Conservation (phyloP, 1,140 invertebrate genomes). For the Orchesella cincta region DNA sequence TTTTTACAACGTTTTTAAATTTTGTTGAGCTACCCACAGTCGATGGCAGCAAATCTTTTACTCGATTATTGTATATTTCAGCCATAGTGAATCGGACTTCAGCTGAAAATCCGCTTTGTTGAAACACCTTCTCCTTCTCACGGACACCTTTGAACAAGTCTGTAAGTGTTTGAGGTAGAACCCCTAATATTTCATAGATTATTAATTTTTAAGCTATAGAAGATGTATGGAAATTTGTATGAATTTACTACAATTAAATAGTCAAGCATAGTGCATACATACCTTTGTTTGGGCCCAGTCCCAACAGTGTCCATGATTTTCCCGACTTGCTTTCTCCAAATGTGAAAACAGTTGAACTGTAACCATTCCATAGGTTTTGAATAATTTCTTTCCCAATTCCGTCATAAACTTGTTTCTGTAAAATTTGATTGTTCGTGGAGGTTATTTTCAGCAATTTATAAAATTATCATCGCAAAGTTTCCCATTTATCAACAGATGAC, state of each 20-base stretch:
- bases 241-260: no score
- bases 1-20: constrained; percentile 60
- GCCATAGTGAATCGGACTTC: constrained; percentile 66
- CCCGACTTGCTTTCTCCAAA: constrained; percentile 68
- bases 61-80: constrained; percentile 69
- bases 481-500: constrained; percentile 22
- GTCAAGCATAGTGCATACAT: constrained; percentile 13
- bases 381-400: constrained; percentile 65
- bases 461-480: constrained; percentile 37
- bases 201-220: constrained; percentile 55
- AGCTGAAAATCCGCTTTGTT: constrained; percentile 54
- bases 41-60: constrained; percentile 61
- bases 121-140: constrained; percentile 55
- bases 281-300: constrained; percentile 66
- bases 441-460: neutral
- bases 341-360: constrained; percentile 66
- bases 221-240: constrained; percentile 42
- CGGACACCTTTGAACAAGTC: constrained; percentile 60
- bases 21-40: constrained; percentile 51
- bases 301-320: constrained; percentile 67
- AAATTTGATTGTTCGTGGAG: neutral
- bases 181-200: constrained; percentile 65
- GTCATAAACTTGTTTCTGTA: constrained; percentile 61
- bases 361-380: constrained; percentile 67
- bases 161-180: constrained; percentile 61